Evolutionary conservation across 2,888 invertebrate genomes (phyloP).

Genomic region (Atherix ibis): DNA sequence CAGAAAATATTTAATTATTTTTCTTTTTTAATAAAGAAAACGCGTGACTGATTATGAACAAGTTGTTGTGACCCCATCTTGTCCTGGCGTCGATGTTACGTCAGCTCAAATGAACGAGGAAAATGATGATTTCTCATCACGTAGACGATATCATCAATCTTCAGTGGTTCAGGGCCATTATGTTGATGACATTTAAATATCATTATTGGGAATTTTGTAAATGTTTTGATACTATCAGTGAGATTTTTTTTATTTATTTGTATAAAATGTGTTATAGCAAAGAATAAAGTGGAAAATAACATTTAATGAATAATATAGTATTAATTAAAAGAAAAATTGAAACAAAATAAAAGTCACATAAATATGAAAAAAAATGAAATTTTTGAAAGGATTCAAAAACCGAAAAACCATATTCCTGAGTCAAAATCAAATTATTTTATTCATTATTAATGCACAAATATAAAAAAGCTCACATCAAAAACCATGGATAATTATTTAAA

Average conservation of each 20-base stretch:
- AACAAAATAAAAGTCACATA: no score
- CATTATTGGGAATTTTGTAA: background rate
- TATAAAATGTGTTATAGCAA: no score
- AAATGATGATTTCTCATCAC: conserved; percentile 85
- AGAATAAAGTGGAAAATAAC: no score
- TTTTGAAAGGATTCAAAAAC: no score
- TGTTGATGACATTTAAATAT: conserved; percentile 6
- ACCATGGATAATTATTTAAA: background rate
- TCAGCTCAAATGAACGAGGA: conserved; percentile 85
- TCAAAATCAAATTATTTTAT: no score
- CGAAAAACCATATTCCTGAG: no score
- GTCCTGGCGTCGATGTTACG: conserved; percentile 61
- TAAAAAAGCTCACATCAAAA: background rate
- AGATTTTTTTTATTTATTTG: background rate
- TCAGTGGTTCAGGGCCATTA: conserved; percentile 48
- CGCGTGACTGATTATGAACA: conserved; percentile 70
- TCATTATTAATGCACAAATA: background rate
- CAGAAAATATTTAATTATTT: conserved; percentile 2
- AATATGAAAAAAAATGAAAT: no score
- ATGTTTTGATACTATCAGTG: background rate
- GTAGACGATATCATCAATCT: conserved; percentile 86
- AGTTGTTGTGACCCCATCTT: conserved; percentile 68
- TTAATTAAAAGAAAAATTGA: no score
- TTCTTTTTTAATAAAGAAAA: conserved; percentile 36
- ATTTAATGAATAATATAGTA: no score